These are phyloP conservation scores for Lysandra bellargus DNA, from an alignment of 2,888 invertebrate species.

Conservation along the genomic window DNA sequence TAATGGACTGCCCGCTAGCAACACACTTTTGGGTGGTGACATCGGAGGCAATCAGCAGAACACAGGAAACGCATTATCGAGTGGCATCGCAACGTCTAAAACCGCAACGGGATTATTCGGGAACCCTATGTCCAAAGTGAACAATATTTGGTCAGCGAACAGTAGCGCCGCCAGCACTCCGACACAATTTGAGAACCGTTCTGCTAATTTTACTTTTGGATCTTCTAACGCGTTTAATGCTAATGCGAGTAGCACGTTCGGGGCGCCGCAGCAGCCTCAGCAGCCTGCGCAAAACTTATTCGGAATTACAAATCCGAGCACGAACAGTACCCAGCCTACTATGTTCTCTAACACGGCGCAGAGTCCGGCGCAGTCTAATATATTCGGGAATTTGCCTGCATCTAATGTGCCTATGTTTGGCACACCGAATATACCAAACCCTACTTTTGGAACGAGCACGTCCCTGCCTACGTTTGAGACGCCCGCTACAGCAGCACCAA, in stretches of 20 bases:
- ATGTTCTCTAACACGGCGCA: conserved; percentile 51
- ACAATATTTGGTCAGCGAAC: conserved; percentile 55
- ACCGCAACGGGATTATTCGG: conserved; percentile 49
- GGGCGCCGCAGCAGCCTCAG: conserved; percentile 42
- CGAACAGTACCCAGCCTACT: conserved; percentile 47
- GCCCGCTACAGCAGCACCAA: conserved; percentile 47
- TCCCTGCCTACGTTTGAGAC: conserved; percentile 55
- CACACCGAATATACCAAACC: conserved; percentile 45
- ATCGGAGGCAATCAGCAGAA: conserved; percentile 44
- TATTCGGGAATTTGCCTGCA: conserved; percentile 54
- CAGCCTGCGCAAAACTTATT: conserved; percentile 50
- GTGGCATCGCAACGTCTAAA: conserved; percentile 38
- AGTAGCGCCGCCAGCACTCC: conserved; percentile 47
- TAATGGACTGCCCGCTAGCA: conserved; percentile 37
- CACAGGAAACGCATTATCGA: conserved; percentile 44
- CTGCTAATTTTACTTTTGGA: conserved; percentile 57
- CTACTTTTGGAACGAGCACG: conserved; percentile 54
- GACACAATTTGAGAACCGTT: conserved; percentile 51
- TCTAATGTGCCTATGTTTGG: conserved; percentile 54
- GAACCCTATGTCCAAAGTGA: conserved; percentile 49
- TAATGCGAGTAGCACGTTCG: conserved; percentile 46
- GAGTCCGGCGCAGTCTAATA: conserved; percentile 47
- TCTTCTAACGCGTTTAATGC: conserved; percentile 50
- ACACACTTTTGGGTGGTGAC: conserved; percentile 44
- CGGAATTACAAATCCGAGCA: conserved; percentile 51